Conservation (phyloP, 2,797 vertebrate species). For the Acomys russatus region DNA sequence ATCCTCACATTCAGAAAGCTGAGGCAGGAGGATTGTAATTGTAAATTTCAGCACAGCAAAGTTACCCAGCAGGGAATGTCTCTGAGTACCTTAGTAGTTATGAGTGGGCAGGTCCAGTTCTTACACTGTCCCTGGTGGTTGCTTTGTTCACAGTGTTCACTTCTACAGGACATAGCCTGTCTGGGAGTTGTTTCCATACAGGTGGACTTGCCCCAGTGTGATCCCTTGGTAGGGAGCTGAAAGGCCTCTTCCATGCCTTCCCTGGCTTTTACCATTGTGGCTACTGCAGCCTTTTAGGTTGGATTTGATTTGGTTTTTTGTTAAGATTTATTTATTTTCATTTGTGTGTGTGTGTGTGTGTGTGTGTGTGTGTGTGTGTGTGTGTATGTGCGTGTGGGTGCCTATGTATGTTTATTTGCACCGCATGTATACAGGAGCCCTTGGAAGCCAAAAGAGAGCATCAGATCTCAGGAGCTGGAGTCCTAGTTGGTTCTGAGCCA, state of each 20-base stretch:
- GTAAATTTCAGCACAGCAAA: slow-evolving; percentile 37
- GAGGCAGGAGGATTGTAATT: neutral
- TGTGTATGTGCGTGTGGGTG: neutral
- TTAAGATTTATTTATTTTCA: neutral
- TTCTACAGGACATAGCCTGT: neutral
- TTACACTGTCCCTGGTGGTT: neutral
- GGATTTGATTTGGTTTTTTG: neutral
- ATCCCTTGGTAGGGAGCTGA: neutral
- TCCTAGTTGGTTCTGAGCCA: neutral
- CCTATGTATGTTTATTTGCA: neutral
- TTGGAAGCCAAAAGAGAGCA: neutral
- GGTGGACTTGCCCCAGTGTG: neutral
- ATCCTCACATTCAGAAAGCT: neutral
- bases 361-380: neutral
- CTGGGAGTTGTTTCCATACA: neutral
- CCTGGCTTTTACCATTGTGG: neutral
- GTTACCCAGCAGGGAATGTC: neutral
- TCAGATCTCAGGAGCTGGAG: neutral
- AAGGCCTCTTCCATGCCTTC: neutral
- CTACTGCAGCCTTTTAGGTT: neutral
- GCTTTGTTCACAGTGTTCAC: neutral
- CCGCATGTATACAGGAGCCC: neutral
- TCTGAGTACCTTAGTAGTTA: slow-evolving; percentile 33
- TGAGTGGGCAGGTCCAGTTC: neutral
- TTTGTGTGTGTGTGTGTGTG: neutral